Percentiles rank a stretch among this genome's conserved stretches.
phyloP scores from a whole-genome alignment of 2,888 invertebrate species.

The Halocaridina rubra region DNA sequence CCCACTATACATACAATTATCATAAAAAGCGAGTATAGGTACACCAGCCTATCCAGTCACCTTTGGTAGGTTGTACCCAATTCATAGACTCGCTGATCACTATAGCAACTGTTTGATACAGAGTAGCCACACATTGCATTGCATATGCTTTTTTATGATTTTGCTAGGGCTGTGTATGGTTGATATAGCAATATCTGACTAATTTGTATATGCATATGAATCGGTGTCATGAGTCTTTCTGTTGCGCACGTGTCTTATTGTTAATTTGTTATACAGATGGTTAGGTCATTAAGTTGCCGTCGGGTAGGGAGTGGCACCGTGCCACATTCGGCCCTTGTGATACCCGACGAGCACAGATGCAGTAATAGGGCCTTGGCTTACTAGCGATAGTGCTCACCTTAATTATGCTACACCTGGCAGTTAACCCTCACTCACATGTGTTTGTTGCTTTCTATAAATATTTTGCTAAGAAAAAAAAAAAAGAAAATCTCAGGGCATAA shows the following conservation, averaged over 20 bases:
- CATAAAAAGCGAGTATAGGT: conserved; percentile 6
- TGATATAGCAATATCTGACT: conserved; percentile 57
- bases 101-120: conserved; percentile 40
- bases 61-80: conserved; percentile 9
- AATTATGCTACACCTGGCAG: conserved; percentile 36
- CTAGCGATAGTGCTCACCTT: conserved; percentile 40
- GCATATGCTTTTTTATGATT: conserved; percentile 39
- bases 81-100: conserved; percentile 37
- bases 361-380: conserved; percentile 50
- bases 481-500: conserved; percentile 47
- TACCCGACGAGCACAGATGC: conserved; percentile 42
- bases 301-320: background rate
- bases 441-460: conserved; percentile 34
- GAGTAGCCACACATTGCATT: conserved; percentile 36
- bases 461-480: conserved; percentile 16
- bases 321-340: background rate
- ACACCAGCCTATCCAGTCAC: background rate
- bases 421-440: conserved; percentile 36
- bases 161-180: conserved; percentile 58
- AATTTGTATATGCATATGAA: conserved; percentile 60
- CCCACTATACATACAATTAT: background rate
- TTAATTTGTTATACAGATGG: conserved; percentile 51
- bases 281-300: conserved; percentile 41
- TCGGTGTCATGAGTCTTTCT: conserved; percentile 49
- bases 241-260: conserved; percentile 56